Percentiles rank a stretch among this genome's conserved stretches.
These are phyloP conservation scores for Seriola dumerili DNA, from an alignment of 2,113 vertebrate species.

Conservation along the genomic window DNA sequence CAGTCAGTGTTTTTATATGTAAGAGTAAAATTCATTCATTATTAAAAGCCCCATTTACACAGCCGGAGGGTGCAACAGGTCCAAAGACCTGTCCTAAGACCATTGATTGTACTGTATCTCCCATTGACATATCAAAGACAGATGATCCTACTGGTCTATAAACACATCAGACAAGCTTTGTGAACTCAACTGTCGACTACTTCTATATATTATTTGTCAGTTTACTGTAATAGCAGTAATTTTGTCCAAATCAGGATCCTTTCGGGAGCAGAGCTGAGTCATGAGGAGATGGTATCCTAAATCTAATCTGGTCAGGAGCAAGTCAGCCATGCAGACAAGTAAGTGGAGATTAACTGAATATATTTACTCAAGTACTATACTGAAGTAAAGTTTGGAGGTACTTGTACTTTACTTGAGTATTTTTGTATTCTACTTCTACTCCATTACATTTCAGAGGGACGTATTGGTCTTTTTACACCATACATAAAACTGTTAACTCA, in stretches of 20 bases:
- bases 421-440: not conserved
- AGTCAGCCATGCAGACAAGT: not conserved
- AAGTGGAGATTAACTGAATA: not conserved
- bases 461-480: not conserved
- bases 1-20: no score
- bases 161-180: conserved; percentile 1
- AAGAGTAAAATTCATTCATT: not conserved
- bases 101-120: not conserved
- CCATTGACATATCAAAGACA: not conserved
- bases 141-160: not conserved
- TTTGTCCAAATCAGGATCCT: not conserved
- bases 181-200: not conserved
- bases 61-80: no score
- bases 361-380: no score
- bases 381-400: no score
- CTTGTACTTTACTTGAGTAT: not conserved
- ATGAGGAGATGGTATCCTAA: no score
- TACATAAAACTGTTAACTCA: conserved; percentile 80
- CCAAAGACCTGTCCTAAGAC: not conserved
- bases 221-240: not conserved
- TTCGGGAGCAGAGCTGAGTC: not conserved
- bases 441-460: not conserved
- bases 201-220: not conserved
- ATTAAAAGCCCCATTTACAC: not conserved
- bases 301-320: not conserved